phyloP scores from a whole-genome alignment of 1,140 invertebrate species.

The Centruroides sculpturatus region DNA sequence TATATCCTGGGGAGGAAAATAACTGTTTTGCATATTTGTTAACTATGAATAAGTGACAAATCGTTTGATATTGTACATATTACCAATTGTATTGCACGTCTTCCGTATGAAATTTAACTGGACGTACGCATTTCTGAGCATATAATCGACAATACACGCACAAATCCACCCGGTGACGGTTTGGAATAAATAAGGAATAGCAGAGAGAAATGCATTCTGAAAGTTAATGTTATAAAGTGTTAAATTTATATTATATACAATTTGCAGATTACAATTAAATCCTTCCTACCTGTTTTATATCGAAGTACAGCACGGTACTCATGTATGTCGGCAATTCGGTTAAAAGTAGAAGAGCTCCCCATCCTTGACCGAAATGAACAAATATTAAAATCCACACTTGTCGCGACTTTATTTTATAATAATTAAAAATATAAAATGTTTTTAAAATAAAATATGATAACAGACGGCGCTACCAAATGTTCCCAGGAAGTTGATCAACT shows the following conservation, averaged over 20 bases:
- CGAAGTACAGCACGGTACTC: constrained; percentile 69
- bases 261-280: neutral
- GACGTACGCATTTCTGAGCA: constrained; percentile 19
- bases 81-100: constrained; percentile 18
- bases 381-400: constrained; percentile 85
- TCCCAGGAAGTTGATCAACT: too few species aligned
- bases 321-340: constrained; percentile 88
- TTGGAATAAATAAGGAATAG: constrained; percentile 41
- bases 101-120: constrained; percentile 13
- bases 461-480: too few species aligned
- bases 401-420: constrained; percentile 42
- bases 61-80: neutral
- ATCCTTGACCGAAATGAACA: constrained; percentile 77
- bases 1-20: constrained; percentile 12
- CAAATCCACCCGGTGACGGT: constrained; percentile 31
- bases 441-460: too few species aligned
- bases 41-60: neutral
- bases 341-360: constrained; percentile 85
- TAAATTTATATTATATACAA: constrained; percentile 16
- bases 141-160: constrained; percentile 33
- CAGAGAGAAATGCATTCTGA: constrained; percentile 40
- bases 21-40: neutral
- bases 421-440: too few species aligned
- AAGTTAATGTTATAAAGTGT: neutral
- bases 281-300: constrained; percentile 55